Percentiles rank a stretch among this genome's conserved stretches.
Conservation (phyloP, 1,140 invertebrate genomes). For the Physella acuta region DNA sequence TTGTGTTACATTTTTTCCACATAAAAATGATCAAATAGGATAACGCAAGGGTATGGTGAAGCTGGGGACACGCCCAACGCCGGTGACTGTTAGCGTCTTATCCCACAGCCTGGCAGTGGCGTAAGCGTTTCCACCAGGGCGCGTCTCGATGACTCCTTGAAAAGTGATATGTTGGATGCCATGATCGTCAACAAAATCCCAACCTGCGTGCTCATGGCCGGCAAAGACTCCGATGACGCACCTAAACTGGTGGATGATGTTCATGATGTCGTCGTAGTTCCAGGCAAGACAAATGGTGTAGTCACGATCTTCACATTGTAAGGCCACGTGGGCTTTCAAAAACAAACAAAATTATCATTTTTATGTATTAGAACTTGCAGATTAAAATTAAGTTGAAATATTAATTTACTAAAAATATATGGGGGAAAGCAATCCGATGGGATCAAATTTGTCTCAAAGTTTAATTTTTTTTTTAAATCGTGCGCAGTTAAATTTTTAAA, state of each 20-base stretch:
- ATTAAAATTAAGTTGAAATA: too few relatives aligned
- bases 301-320: constrained; percentile 40
- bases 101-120: constrained; percentile 49
- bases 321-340: constrained; percentile 52
- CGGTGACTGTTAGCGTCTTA: constrained; percentile 36
- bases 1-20: too few relatives aligned
- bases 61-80: constrained; percentile 31
- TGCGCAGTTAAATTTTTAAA: too few relatives aligned
- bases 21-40: constrained; percentile 20
- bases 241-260: constrained; percentile 37
- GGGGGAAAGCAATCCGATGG: too few relatives aligned
- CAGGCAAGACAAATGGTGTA: constrained; percentile 41
- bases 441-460: too few relatives aligned
- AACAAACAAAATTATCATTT: too few relatives aligned
- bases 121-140: constrained; percentile 43
- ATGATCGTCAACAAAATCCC: constrained; percentile 43
- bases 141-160: constrained; percentile 52
- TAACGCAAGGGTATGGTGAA: constrained; percentile 32
- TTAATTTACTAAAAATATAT: too few relatives aligned
- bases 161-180: constrained; percentile 53
- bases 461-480: too few relatives aligned
- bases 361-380: too few relatives aligned
- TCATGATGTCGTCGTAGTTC: constrained; percentile 53
- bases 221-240: constrained; percentile 50
- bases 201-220: constrained; percentile 54